Evolutionary conservation across 1,140 invertebrate genomes (phyloP).

Genomic region (Drosophila willistoni): DNA sequence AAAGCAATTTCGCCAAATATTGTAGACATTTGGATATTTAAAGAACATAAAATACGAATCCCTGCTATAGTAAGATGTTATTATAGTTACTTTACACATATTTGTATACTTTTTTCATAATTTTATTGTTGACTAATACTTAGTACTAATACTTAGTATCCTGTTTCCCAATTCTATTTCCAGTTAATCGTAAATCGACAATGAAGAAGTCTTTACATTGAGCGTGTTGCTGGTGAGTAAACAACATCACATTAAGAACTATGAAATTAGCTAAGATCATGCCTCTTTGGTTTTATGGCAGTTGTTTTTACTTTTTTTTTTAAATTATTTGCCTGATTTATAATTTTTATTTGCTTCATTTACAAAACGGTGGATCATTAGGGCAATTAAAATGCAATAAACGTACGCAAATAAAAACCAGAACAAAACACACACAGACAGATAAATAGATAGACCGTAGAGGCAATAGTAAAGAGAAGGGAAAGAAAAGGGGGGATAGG

Average conservation of each 20-base stretch:
- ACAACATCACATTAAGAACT: constrained; percentile 10
- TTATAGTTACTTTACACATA: no score
- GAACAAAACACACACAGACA: constrained; percentile 18
- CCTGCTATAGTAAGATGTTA: no score
- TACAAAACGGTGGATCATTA: constrained; percentile 63
- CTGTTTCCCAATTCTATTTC: background rate
- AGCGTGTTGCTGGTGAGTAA: constrained; percentile 31
- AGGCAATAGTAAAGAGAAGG: background rate
- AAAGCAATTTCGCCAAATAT: no score
- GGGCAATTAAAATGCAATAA: constrained; percentile 75
- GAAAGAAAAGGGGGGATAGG: background rate
- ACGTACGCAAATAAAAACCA: constrained; percentile 29
- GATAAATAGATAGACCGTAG: constrained; percentile 1
- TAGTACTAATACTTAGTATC: background rate
- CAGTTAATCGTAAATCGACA: background rate
- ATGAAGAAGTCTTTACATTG: background rate
- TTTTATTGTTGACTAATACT: no score
- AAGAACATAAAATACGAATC: no score
- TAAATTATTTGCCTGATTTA: constrained; percentile 55
- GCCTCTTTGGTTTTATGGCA: constrained; percentile 28
- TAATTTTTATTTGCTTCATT: constrained; percentile 63
- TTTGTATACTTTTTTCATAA: no score
- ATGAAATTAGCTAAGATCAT: background rate
- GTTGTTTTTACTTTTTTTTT: constrained; percentile 26
- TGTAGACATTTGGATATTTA: no score